phyloP scores from a whole-genome alignment of 1,140 invertebrate species.

The Cydia splendana region DNA sequence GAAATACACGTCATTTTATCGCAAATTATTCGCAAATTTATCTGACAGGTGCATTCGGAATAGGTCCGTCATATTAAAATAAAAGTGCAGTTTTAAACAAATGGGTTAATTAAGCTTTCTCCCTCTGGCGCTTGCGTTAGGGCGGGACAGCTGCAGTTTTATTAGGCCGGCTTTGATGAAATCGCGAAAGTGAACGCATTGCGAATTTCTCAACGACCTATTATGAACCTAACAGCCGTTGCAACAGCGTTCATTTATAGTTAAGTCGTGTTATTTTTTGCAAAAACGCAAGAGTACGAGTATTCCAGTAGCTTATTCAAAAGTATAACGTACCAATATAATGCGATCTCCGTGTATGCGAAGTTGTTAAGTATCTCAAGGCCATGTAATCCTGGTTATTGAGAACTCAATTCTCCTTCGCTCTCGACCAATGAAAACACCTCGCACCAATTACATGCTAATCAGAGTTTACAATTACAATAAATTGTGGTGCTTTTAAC shows the following conservation, averaged over 20 bases:
- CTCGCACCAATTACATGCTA: conserved; percentile 59
- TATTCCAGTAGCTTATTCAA: not conserved
- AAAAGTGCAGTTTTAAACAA: conserved; percentile 4
- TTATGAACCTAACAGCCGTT: not conserved
- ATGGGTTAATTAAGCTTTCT: conserved; percentile 22
- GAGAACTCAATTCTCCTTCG: not conserved
- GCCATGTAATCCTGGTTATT: not conserved
- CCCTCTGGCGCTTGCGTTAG: not conserved
- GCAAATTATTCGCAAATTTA: not conserved
- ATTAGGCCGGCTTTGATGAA: conserved; percentile 21
- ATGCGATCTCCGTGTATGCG: not conserved
- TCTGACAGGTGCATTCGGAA: not conserved
- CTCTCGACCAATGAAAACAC: not conserved
- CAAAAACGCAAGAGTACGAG: not conserved
- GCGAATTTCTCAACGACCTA: conserved; percentile 14
- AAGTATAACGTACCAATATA: not conserved
- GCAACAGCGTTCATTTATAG: not conserved
- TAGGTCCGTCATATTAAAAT: conserved; percentile 6
- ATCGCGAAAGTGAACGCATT: conserved; percentile 41
- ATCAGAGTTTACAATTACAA: conserved; percentile 59
- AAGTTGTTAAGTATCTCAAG: not conserved
- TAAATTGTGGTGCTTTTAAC: conserved; percentile 49
- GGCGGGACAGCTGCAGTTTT: conserved; percentile 1
- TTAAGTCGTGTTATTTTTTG: not conserved
- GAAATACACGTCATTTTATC: not conserved